Percentiles rank a stretch among this genome's conserved stretches.
phyloP scores from a whole-genome alignment of 2,888 invertebrate genomes.

The Trachelus iudaicus region DNA sequence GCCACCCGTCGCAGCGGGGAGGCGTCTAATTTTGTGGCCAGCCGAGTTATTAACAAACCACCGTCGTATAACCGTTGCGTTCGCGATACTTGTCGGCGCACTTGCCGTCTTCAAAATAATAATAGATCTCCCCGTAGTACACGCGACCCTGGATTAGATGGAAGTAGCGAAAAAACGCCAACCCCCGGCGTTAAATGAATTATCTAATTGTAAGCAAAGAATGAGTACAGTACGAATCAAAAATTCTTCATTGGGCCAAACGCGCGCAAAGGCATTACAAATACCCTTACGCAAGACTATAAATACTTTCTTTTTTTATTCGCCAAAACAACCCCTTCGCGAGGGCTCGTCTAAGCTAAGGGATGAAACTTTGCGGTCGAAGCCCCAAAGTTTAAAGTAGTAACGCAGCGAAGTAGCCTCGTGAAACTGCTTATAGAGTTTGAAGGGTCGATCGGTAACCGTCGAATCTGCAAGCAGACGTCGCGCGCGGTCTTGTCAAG shows the following conservation, averaged over 20 bases:
- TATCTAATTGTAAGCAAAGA: background rate
- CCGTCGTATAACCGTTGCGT: background rate
- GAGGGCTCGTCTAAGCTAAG: background rate
- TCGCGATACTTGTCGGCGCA: slow-evolving; percentile 31
- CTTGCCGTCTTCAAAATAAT: slow-evolving; percentile 42
- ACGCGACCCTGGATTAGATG: background rate
- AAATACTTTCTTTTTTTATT: background rate
- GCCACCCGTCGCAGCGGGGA: background rate
- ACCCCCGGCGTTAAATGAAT: background rate
- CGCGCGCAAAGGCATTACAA: background rate
- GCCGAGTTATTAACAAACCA: slow-evolving; percentile 40
- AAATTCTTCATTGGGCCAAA: background rate
- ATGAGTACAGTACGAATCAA: background rate
- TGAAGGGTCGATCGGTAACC: background rate
- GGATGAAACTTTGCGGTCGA: background rate
- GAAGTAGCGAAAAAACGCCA: background rate
- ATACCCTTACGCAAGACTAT: background rate
- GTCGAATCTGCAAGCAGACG: background rate
- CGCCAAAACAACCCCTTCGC: background rate
- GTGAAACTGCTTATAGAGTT: background rate
- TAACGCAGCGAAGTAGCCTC: background rate
- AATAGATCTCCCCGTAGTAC: slow-evolving; percentile 27
- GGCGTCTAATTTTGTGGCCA: slow-evolving; percentile 33
- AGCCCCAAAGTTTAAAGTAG: background rate
- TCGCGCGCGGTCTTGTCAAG: background rate